Base-by-base conservation (phyloP, 92 coral and sea anemone genomes). In the Pocillopora grandis region DNA sequence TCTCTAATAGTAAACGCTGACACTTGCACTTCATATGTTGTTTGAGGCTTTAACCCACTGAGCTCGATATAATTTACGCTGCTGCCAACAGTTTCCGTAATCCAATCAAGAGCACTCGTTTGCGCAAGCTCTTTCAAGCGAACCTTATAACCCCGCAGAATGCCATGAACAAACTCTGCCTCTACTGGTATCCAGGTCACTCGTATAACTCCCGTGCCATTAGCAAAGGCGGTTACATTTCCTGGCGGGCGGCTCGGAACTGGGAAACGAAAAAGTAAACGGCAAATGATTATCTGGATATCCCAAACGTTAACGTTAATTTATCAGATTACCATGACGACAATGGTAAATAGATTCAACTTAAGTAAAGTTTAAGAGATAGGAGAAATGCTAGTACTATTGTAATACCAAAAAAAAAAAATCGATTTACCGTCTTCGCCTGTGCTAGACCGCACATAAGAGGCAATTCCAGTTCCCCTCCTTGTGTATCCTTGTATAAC, bases 341-440 rank as follows among this genome's bases (percentile, higher is more conserved):
- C 52, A 42, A 42, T 42, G 52, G 8, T 42, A 42, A 42, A 42
- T 42, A 42, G 52, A 42, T 42, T 42, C 52, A 42, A 42, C 5
- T 42, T 42, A 7, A 42, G 52, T 42, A 3, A 42, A 42, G 52
- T 42, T 42, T 2, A 3, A 42, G 5, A 42, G 52, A 42, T 42
- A 42, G 52, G 52, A 42, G 52, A 42, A 42, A 42, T 42, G 8
- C 52, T 42, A 42, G 52, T 7, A 42, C 8, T 42, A 3, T 42
- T 42, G 52, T 42, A 42, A 42, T 42, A 42, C 2, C 52, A 0
- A 3, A 42, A 42, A 3, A 42, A 27, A 27, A 27, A 27, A 27
- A 27, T 27, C 31, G 31, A 27, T 27, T 27, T 77, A 94, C 98
- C 92, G 62, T 94, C 98, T 79, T 94, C 93, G 35, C 85, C 95